Evolutionary conservation across 1,140 invertebrate genomes (phyloP), one percentile per base, ranked within the genome.

Genomic region (Lethrus apterus): DNA sequence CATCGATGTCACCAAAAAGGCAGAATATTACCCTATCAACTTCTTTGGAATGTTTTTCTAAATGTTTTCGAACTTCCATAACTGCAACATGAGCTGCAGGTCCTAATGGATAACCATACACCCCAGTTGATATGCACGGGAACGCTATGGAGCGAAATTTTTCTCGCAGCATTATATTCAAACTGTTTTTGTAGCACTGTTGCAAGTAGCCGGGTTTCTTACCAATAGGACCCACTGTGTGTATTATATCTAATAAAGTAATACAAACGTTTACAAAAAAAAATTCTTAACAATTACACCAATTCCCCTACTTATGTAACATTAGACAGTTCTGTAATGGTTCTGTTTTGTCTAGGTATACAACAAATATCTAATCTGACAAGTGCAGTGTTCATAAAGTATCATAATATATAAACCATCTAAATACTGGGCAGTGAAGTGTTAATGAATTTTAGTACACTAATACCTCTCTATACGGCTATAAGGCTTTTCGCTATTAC

Each of bases 111-210:
- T 89, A 93, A 2, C 84, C 85, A 71, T 89, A 91, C 46, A 90
- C 75, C 9, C 88, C 88, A 38, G 89, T 91, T 0, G 86, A 87
- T 58, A 92, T 88, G 52, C 87, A 91, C 13, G 88, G 87, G 65
- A 93, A 89, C 24, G 87, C 83, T 18, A 93, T 76, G 4, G 80
- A 74, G 47, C 72, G 69, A 1, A 91, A 47, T 2, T 78, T 66
- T 54, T 87, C 73, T 46, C 79, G 68, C 42, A 70, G 67, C 20
- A 78, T 68, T 5, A 80, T 32, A 1, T 75, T 61, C 0, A 93
- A 64, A 63, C 76, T 78, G 18, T 76, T 82, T 50, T 72, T 65
- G 56, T 92, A 92, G 62, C 85, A 87, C 9, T 76, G 75, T 48
- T 68, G 57, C 1, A 94, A 70, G 15, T 73, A 67, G 2, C 75